Conservation (phyloP, 1,140 invertebrate species). For the Oncopodura yosiiana region DNA sequence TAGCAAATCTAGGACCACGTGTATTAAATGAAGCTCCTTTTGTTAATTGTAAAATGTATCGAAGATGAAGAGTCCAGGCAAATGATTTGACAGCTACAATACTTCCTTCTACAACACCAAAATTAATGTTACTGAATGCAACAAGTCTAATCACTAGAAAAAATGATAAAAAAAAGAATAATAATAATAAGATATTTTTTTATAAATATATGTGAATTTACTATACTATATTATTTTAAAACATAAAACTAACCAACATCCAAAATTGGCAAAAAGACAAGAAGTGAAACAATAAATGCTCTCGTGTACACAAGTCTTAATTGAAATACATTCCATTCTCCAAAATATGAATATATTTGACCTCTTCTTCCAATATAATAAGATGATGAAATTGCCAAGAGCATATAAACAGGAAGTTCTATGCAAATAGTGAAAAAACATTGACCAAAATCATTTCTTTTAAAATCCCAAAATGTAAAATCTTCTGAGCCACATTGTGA, state of each 20-base stretch:
- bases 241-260: too few relatives aligned
- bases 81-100: slow-evolving; percentile 14
- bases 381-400: slow-evolving; percentile 33
- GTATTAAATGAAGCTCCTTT: slow-evolving; percentile 48
- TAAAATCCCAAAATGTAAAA: slow-evolving; percentile 28
- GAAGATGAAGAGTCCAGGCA: slow-evolving; percentile 52
- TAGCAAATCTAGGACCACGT: slow-evolving; percentile 57
- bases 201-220: too few relatives aligned
- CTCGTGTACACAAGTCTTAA: slow-evolving; percentile 20
- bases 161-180: background rate
- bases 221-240: too few relatives aligned
- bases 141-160: slow-evolving; percentile 9
- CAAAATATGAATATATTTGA: slow-evolving; percentile 17
- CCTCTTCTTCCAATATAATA: slow-evolving; percentile 35
- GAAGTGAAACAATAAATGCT: background rate
- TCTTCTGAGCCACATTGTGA: slow-evolving; percentile 24
- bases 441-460: slow-evolving; percentile 18
- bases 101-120: slow-evolving; percentile 15
- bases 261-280: too few relatives aligned
- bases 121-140: slow-evolving; percentile 5
- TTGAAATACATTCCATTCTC: slow-evolving; percentile 29
- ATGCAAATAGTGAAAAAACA: slow-evolving; percentile 36
- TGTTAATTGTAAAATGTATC: slow-evolving; percentile 55
- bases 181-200: background rate
- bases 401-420: slow-evolving; percentile 30